Base-by-base conservation (phyloP, 2,888 invertebrate genomes). In the Gerris lacustris region DNA sequence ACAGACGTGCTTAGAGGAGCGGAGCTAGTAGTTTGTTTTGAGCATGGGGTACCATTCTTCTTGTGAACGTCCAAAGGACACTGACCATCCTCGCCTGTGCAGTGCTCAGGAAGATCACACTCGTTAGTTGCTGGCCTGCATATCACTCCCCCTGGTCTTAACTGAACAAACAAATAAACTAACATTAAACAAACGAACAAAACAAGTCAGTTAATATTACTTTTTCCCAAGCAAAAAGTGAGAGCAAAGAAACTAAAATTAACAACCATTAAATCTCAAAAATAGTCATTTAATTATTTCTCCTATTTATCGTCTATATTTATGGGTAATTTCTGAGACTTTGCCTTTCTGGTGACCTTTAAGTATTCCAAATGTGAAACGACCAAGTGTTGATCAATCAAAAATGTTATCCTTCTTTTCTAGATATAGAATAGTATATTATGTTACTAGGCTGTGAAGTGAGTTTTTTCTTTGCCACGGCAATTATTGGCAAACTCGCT, bases 71-170 rank as follows among this genome's bases (percentile, higher is more conserved):
- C 95, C 4, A 83, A 78, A 0, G 98, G 98, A 81, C 98, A 99
- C 74, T 90, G 86, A 0, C 97, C 97, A 63, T 86, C 87, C 68
- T 87, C 86, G 0, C 98, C 98, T 71, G 92, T 88, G 81, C 98
- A 99, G 70, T 88, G 87, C 80, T 99, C 98, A 31, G 96, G 93
- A 45, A 99, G 86, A 83, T 99, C 98, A 81, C 98, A 99, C 79
- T 96, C 96, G 80, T 93, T 94, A 73, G 86, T 84, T 0, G 94
- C 86, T 70, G 90, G 88, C 31, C 98, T 87, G 81, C 98, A 99
- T 71, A 91, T 83, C 66, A 88, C 85, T 18, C 94, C 95, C 71
- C 86, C 84, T 11, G 85, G 84, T 75, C 88, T 86, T 70, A 93
- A 82, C 92, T 92, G 81, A 2, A 77, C 76, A 69, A 43, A 70